phyloP scores from a whole-genome alignment of 64 coral and sea anemone genomes.

The Montipora efflorescens region DNA sequence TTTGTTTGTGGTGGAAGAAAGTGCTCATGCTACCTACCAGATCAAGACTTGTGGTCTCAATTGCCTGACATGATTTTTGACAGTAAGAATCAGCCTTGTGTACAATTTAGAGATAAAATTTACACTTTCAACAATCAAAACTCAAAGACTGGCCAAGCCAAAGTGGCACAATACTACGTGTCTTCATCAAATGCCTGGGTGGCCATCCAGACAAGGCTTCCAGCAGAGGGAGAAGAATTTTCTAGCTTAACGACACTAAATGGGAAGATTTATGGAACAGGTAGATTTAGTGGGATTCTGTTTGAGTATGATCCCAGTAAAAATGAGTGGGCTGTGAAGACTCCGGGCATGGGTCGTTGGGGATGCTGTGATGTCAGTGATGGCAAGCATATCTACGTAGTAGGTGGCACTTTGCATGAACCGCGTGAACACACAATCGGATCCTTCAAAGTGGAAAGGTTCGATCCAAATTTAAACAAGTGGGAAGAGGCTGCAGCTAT shows the following conservation, averaged over 20 bases:
- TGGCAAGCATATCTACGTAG: background rate
- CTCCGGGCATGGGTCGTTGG: background rate
- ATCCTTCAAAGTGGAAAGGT: background rate
- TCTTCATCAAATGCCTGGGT: background rate
- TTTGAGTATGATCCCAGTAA: background rate
- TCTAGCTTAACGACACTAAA: background rate
- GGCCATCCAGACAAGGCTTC: background rate
- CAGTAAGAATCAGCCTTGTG: background rate
- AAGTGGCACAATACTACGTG: background rate
- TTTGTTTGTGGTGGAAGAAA: constrained; percentile 10
- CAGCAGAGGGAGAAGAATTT: background rate
- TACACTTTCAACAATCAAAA: background rate
- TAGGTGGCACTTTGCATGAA: background rate
- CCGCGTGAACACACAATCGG: background rate
- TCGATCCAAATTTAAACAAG: background rate
- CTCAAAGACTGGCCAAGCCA: background rate
- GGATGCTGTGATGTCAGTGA: background rate
- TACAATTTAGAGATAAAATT: constrained; percentile 3
- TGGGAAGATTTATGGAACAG: background rate
- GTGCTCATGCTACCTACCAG: background rate
- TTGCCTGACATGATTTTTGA: background rate
- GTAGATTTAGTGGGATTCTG: background rate
- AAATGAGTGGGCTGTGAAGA: no score
- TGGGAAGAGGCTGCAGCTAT: background rate
- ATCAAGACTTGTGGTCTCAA: background rate